Base-by-base conservation (phyloP, 2,797 vertebrate species). In the Triplophysa bombifrons region DNA sequence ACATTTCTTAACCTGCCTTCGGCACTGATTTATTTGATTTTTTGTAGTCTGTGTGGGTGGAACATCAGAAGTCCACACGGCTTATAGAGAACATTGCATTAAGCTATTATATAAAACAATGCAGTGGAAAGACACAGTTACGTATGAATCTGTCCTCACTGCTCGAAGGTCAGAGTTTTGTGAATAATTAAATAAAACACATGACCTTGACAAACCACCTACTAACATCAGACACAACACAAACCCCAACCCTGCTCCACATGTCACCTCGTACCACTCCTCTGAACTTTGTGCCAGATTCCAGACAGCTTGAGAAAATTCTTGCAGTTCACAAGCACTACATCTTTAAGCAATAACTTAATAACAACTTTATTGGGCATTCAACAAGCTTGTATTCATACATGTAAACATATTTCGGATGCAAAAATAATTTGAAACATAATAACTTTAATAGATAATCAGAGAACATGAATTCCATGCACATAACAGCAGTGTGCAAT, bases 321-420 rank as follows among this genome's bases (percentile, higher is more conserved):
- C 63, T 34, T 19, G 8, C 27, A 12, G 9, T 51, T 75, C 41
- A 2, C n/a, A 41, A 1, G 50, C 46, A 55, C 16, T 6, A 63
- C 20, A 64, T 76, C 38, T 44, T 17, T 51, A 48, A 10, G 58
- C 68, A 65, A 68, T 46, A 30, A 58, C 56, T 69, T 69, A 46
- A 68, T 78, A 44, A 61, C 51, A 25, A 60, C 65, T 82, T 85
- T 85, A 85, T 76, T 85, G 69, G 58, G 16, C 58, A 78, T 51
- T 50, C 64, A 46, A 71, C 81, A 78, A 68, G 76, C 64, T 53
- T 56, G 27, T 69, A 64, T 73, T 69, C 72, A 77, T 60, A 56
- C 56, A n/a, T 71, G 58, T 71, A 44, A 74, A 83, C 56, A 69
- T 72, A n/a, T 48, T 60, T 58, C 63, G 6, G 22, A 55, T 27